Base-by-base conservation (phyloP, 2,797 vertebrate genomes). In the Acipenser transmontanus region DNA sequence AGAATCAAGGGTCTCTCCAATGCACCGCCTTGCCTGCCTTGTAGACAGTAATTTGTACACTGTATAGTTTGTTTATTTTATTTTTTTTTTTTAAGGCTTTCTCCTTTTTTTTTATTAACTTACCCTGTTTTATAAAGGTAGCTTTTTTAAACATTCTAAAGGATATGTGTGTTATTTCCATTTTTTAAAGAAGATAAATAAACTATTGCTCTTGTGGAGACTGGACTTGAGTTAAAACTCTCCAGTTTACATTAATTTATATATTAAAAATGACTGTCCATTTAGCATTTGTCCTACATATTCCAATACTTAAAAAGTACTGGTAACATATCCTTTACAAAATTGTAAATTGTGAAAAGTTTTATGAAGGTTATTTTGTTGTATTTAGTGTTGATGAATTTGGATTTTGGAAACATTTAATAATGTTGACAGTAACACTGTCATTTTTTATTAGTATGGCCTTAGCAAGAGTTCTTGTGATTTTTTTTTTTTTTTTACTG, bases 21-120 rank as follows among this genome's bases (percentile, higher is more conserved):
- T 76, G 83, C 91, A 88, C 86, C 88, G 79, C 92, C 92, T 94
- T 87, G 79, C 92, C 92, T 94, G 93, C 90, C 90, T 81, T 93
- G 86, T 91, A 91, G 92, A 94, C 93, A 94, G 91, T 92, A 93
- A 95, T 95, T 94, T 97, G 91, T 98, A 98, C 94, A 97, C 96
- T 98, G 97, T 98, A 99, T 94, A 94, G 89, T 90, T 92, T 92
- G 77, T 88, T 88, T 87, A 83, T 84, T 89, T 90, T 86, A 83
- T 75, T 87, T 85, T 84, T 84, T 87, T 89, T 87, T 84, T 77
- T 88, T 34, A 34, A 34, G 34, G 34, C 34, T 34, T 34, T 34
- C 34, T 34, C 34, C 1, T 34, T 34, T 89, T 87, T 88, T 93
- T 90, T 86, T 75, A 88, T 84, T 89, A 88, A 90, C 84, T 69